Base-by-base conservation (phyloP, 2,797 vertebrate species). In the Gadopsis marmoratus region DNA sequence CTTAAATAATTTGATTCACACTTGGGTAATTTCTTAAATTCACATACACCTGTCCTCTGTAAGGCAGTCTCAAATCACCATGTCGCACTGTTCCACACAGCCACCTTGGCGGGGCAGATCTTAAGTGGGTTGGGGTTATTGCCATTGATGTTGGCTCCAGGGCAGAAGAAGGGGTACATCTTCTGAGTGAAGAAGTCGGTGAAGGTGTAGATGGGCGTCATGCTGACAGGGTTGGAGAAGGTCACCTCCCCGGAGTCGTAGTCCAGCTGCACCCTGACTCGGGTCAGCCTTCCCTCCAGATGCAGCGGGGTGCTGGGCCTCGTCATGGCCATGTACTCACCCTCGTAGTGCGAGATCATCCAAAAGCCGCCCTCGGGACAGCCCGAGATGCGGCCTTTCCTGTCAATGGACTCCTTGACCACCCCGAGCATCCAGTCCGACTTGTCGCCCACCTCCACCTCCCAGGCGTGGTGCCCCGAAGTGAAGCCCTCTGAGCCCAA, bases 111-210 rank as follows among this genome's bases (percentile, higher is more conserved):
- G 0, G 94, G 92, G 83, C 94, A 96, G 88, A 96, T 94, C 83
- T 93, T 93, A 7, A 96, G 92, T 0, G 95, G 94, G 1, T 87
- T 91, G 47, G 93, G 91, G 87, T 96, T 96, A 63, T 91, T 95
- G 26, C 94, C 90, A 0, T 95, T 95, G 69, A 96, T 94, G 87
- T 96, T 96, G 39, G 95, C 95, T 4, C 96, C 96, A 0, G 96
- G 96, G 84, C 96, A 96, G 90, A 96, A 95, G 86, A 96, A 96
- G 6, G 96, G 95, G 81, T 89, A 95, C 91, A 96, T 92, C 83
- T 74, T 95, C 75, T 95, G 93, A 4, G 92, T 94, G 78, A 96
- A 96, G 74, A 81, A 76, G 75, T 89, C 93, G 0, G 14, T 81
- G 81, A 96, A 96, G 68, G 95, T 93, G 93, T 95, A 95, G 81